Evolutionary conservation across 2,888 invertebrate species (phyloP).

Genomic region (Micropterix aruncella): DNA sequence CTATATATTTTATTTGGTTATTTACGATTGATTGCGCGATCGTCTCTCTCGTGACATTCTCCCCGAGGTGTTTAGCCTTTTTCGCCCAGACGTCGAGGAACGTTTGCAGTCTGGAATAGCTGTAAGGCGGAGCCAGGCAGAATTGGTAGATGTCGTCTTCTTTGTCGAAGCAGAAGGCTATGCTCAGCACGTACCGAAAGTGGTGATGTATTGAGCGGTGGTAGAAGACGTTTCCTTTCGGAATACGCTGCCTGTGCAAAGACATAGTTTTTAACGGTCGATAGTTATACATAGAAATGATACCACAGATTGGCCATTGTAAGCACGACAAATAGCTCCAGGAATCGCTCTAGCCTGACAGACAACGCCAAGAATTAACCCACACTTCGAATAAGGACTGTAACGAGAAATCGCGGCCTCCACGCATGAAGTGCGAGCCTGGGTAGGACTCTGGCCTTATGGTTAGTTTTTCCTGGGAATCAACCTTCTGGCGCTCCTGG

Average conservation of each 20-base stretch:
- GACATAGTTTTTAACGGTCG: no score
- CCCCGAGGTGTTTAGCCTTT: constrained; percentile 40
- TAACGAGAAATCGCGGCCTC: no score
- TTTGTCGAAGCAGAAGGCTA: constrained; percentile 88
- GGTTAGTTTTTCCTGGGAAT: no score
- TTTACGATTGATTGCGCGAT: constrained; percentile 51
- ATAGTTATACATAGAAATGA: background rate
- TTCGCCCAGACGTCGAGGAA: constrained; percentile 59
- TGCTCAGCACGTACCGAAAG: constrained; percentile 83
- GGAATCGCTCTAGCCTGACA: no score
- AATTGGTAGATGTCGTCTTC: constrained; percentile 95
- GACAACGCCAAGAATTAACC: no score
- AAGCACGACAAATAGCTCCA: background rate
- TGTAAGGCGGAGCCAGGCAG: constrained; percentile 86
- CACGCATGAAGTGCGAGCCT: no score
- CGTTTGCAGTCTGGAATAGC: constrained; percentile 81
- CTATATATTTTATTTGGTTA: no score
- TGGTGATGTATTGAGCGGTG: constrained; percentile 82
- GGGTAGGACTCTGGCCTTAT: no score
- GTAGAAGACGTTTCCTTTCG: constrained; percentile 77
- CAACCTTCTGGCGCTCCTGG: no score
- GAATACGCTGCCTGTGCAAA: constrained; percentile 60
- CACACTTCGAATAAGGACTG: no score
- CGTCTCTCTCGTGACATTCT: constrained; percentile 53
- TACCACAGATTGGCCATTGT: background rate